Base-by-base conservation (phyloP, 1,140 invertebrate genomes). In the Branchinecta lindahli region DNA sequence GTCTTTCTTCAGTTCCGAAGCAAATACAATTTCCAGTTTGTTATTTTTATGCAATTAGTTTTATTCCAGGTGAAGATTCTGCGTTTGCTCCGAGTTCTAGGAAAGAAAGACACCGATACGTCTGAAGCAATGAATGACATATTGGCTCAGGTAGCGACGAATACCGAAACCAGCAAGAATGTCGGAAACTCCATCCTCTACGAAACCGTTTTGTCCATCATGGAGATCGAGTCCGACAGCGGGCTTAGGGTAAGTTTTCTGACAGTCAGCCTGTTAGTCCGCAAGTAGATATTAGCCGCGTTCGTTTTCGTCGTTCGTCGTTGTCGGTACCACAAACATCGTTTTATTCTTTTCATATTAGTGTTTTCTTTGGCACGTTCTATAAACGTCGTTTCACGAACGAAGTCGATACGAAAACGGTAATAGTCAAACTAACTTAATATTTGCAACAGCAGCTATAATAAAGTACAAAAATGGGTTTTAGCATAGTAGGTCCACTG, bases 41-140 rank as follows among this genome's bases (percentile, higher is more conserved):
- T 2, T 69, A 3, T 3, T 47, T 46, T 10, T 69, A 18, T 46
- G 10, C 68, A 68, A 15, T 69, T 69, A 12, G 4, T 68, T 47
- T 47, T 47, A 46, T 68, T 83, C 10, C 76, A 92, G 89, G 94
- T 98, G 15, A 98, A 98, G 85, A 97, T 99, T 75, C 82, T 99
- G 69, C 87, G 93, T 72, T 82, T 99, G 0, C 79, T 99, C 45
- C 83, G 96, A 75, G 92, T 99, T 77, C 82, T 99, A 68, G 97
- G 97, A 21, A 89, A 88, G 75, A 95, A 97, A 77, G 97, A 99
- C 82, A 85, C 87, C 0, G 93, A 97, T 75, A 90, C 95, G 0
- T 98, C 96, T 20, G 97, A 99, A 83, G 92, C 94, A 7, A 99
- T 99, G 96, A 99, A 99, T 80, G 97, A 99, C 80, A 98, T 99